Evolutionary conservation across 1,140 invertebrate species (phyloP), one percentile per base, ranked within the genome.

Genomic region (Drosophila azteca): DNA sequence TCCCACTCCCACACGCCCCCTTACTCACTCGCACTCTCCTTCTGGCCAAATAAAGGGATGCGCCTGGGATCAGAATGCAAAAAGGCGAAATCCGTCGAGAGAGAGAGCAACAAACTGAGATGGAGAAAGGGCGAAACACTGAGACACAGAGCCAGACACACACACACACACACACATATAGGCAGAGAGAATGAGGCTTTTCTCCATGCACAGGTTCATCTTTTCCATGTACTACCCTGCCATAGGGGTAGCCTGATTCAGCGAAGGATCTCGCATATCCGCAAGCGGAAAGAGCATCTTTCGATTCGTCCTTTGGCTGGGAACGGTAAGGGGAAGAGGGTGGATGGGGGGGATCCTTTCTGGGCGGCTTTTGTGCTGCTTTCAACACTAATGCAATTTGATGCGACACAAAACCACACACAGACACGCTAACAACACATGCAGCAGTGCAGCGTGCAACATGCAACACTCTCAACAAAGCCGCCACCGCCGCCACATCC

Each of bases 371-470:
- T 77, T 63, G 53, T 68, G 74, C 58, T 58, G 82, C 74, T 66
- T 78, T 87, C 64, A 78, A 53, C 83, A 79, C 78, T 82, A 87
- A 87, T 87, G 82, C 82, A 87, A 87, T 87, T 87, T 87, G 82
- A 87, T 82, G 83, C 83, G 43, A 35, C 74, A 66, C 81, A 75
- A 82, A 87, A 76, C 74, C 82, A 55, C 81, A 87, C 72, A 26
- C 15, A 24, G 20, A 41, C 39, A 55, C 49, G 53, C 44, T 5
- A 5, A 5, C 24, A 26, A 35, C 35, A n/a, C 39, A 26, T 50
- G 17, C 17, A 20, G 17, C 1, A 1, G 17, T 20, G 17, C 17
- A 20, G 17, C 17, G 17, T 20, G 17, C 17, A 20, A n/a, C 39
- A 26, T 50, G 39, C 58, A 61, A 51, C 69, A 69, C 24, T 26